phyloP scores from a whole-genome alignment of 2,888 invertebrate genomes.

The Capitulum mitella region DNA sequence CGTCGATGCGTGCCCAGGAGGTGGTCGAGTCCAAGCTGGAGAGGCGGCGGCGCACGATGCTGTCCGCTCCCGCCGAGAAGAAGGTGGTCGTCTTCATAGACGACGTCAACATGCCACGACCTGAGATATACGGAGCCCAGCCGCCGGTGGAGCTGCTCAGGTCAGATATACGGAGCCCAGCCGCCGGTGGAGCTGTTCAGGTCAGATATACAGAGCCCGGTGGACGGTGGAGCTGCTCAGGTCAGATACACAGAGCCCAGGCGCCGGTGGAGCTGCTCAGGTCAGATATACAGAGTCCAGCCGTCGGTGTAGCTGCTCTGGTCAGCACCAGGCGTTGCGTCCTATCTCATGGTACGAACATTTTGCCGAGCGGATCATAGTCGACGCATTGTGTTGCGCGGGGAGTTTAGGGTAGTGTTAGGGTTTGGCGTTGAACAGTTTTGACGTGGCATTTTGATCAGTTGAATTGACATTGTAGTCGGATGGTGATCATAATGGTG shows the following conservation, averaged over 20 bases:
- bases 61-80: slow-evolving; percentile 77
- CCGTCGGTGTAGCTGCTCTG: slow-evolving; percentile 1
- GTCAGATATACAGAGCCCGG: slow-evolving; percentile 74
- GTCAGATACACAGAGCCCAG: slow-evolving; percentile 74
- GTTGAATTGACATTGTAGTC: no score
- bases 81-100: slow-evolving; percentile 78
- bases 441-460: no score
- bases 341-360: no score
- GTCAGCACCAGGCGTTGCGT: neutral
- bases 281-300: neutral
- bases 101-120: slow-evolving; percentile 82
- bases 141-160: slow-evolving; percentile 78
- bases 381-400: no score
- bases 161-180: slow-evolving; percentile 74
- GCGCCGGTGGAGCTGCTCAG: slow-evolving; percentile 78
- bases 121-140: slow-evolving; percentile 75
- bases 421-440: no score
- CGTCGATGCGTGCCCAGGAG: slow-evolving; percentile 69
- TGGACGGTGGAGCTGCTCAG: slow-evolving; percentile 78
- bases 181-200: slow-evolving; percentile 78
- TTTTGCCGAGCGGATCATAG: no score
- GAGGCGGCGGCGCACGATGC: slow-evolving; percentile 65
- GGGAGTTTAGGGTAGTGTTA: no score
- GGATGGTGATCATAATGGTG: no score
- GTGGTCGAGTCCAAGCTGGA: slow-evolving; percentile 79